Evolutionary conservation across 2,113 vertebrate species (phyloP).

Genomic region (Lophotis ruficrista): DNA sequence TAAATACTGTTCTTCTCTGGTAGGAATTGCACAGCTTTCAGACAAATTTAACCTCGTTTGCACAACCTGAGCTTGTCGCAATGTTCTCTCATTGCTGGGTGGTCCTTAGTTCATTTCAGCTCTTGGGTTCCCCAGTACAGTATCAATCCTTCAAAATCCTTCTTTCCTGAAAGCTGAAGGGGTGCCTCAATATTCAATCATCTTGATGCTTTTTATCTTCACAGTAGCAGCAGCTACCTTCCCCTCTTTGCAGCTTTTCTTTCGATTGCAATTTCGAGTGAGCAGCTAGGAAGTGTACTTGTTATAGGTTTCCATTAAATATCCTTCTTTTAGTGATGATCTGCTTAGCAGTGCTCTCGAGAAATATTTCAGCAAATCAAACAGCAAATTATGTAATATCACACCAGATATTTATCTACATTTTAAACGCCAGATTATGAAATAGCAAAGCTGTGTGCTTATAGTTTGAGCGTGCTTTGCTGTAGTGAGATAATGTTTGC

Average conservation of each 20-base stretch:
- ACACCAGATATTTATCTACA: not conserved
- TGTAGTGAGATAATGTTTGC: not conserved
- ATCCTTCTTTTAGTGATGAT: not conserved
- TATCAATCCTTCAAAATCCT: not conserved
- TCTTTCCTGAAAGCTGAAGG: not conserved
- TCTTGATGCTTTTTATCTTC: not conserved
- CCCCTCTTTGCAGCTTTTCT: not conserved
- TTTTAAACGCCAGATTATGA: not conserved
- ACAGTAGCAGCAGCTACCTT: not conserved
- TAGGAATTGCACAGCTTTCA: not conserved
- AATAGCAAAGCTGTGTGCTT: not conserved
- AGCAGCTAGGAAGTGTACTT: not conserved
- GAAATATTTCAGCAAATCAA: not conserved
- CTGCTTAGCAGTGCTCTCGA: not conserved
- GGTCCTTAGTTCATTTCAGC: not conserved
- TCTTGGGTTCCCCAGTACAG: not conserved
- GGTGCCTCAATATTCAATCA: not conserved
- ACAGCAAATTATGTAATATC: not conserved
- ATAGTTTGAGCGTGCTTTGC: not conserved
- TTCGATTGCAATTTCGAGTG: not conserved
- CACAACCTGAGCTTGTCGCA: not conserved
- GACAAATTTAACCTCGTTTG: not conserved
- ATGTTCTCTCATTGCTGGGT: not conserved
- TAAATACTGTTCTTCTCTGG: not conserved
- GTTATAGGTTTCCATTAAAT: not conserved